These are phyloP conservation scores for Drosophila takahashii DNA, from an alignment of 1,140 invertebrate species.

Conservation along the genomic window DNA sequence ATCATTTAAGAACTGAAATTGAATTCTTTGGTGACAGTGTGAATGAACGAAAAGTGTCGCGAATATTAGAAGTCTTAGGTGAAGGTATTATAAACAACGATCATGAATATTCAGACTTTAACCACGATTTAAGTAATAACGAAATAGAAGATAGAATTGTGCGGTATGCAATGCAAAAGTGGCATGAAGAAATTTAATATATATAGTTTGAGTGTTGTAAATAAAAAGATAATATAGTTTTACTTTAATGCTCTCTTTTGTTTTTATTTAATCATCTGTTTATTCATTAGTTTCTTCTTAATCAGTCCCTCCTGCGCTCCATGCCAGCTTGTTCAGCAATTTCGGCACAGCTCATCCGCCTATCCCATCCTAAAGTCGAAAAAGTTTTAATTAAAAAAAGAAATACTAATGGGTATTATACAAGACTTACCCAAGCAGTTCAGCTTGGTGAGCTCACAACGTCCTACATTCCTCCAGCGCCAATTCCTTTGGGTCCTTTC, in stretches of 20 bases:
- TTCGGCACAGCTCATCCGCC: conserved; percentile 29
- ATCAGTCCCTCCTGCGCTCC: conserved; percentile 2
- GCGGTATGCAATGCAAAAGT: conserved; percentile 29
- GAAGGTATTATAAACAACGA: neutral
- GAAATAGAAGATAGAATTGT: conserved; percentile 44
- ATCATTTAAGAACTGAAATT: conserved; percentile 2
- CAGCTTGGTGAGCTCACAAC: conserved; percentile 35
- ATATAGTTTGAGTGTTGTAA: neutral
- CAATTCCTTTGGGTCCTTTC: conserved; percentile 10
- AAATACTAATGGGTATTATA: neutral
- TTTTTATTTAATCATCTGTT: conserved; percentile 14
- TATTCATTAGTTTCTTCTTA: neutral
- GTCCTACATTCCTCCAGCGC: conserved; percentile 40
- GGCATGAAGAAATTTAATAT: conserved; percentile 24
- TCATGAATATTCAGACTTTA: neutral
- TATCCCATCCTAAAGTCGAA: conserved; percentile 7
- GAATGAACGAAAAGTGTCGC: neutral
- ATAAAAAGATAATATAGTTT: neutral
- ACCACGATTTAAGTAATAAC: neutral
- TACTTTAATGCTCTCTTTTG: conserved; percentile 41
- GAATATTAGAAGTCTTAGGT: conserved; percentile 5
- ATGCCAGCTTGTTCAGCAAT: conserved; percentile 27
- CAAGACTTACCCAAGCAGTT: conserved; percentile 27
- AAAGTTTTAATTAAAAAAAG: neutral
- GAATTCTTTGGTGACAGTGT: neutral